Evolutionary conservation across 2,888 invertebrate genomes (phyloP).

Genomic region (Terebella lapidaria): DNA sequence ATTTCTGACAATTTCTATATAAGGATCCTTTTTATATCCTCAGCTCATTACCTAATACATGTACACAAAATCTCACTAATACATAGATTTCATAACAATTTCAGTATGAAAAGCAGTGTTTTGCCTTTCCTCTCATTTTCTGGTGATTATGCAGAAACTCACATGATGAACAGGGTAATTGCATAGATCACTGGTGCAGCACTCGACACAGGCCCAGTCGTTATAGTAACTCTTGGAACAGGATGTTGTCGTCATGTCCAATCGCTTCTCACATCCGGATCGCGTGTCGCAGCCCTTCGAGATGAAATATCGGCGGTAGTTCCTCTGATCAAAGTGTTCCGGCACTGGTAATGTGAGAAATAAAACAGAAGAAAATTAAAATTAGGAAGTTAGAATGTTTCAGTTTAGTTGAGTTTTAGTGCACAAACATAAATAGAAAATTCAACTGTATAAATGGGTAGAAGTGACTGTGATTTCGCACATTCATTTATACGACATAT

Average conservation of each 20-base stretch:
- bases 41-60: too few species aligned
- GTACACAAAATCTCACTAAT: too few species aligned
- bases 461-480: too few species aligned
- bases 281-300: conserved; percentile 84
- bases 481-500: too few species aligned
- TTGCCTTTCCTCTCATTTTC: too few species aligned
- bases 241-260: conserved; percentile 10
- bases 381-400: background rate
- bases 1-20: too few species aligned
- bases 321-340: conserved; percentile 91
- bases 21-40: too few species aligned
- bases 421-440: background rate
- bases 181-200: conserved; percentile 91
- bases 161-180: conserved; percentile 80
- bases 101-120: too few species aligned
- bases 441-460: too few species aligned
- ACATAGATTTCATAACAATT: too few species aligned
- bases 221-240: conserved; percentile 64
- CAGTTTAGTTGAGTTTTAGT: background rate
- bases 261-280: conserved; percentile 73
- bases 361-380: too few species aligned
- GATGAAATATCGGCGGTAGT: conserved; percentile 86
- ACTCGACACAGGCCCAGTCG: conserved; percentile 94
- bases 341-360: conserved; percentile 61
- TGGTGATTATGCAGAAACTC: too few species aligned